Conservation (phyloP, 2,797 vertebrate genomes). For the Enteromius fasciolatus region DNA sequence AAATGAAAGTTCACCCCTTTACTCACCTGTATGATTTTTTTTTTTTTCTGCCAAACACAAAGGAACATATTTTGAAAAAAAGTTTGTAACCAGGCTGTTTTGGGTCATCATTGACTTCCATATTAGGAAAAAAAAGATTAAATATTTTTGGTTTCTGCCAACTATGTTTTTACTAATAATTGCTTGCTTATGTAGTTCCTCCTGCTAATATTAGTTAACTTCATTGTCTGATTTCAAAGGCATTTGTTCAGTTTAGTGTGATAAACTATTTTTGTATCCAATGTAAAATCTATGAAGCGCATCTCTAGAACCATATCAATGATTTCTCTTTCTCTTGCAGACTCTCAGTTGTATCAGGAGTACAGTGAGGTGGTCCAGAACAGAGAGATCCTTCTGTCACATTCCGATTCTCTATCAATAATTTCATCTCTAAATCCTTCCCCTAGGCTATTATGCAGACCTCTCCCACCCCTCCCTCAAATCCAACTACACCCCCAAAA, state of each 20-base stretch:
- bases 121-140: not conserved
- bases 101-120: too few species aligned
- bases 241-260: not conserved
- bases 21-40: too few species aligned
- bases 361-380: slow-evolving; percentile 88
- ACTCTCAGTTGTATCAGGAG: slow-evolving; percentile 84
- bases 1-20: too few species aligned
- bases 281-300: not conserved
- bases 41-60: too few species aligned
- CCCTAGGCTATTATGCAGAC: slow-evolving; percentile 67
- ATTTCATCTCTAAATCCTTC: slow-evolving; percentile 63
- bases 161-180: not conserved
- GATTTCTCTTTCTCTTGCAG: slow-evolving; percentile 63
- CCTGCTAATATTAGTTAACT: not conserved
- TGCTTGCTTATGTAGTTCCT: not conserved
- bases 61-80: too few species aligned
- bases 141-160: not conserved
- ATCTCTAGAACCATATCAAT: not conserved
- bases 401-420: slow-evolving; percentile 71
- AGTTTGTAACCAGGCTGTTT: too few species aligned
- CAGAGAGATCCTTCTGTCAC: slow-evolving; percentile 91
- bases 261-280: not conserved
- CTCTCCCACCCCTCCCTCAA: slow-evolving; percentile 72
- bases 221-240: not conserved
- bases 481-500: slow-evolving; percentile 61